A percentile compares a stretch with the other conserved stretches of the same genome.
Evolutionary conservation across 2,888 invertebrate genomes (phyloP).

Genomic region (Dryomyza anilis): DNA sequence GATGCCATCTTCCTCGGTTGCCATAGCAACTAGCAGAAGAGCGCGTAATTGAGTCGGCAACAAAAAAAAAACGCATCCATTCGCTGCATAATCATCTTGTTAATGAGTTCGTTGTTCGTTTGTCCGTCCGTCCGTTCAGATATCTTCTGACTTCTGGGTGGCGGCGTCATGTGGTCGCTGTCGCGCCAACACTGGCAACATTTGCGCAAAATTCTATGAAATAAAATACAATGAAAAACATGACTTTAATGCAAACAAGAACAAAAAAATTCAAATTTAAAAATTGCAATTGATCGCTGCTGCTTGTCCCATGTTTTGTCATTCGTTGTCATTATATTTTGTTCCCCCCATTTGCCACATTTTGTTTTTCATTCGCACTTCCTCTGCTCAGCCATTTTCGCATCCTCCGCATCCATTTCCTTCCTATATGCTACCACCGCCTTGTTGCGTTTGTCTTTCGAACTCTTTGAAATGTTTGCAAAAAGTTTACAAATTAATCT

Average conservation of each 20-base stretch:
- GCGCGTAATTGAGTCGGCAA: neutral
- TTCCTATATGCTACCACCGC: neutral
- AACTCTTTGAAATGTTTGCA: neutral
- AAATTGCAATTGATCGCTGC: too few relatives aligned
- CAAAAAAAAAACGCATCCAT: constrained; percentile 1
- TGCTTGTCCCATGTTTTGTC: too few relatives aligned
- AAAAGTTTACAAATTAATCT: constrained; percentile 20
- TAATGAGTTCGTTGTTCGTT: constrained; percentile 19
- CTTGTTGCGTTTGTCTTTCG: neutral
- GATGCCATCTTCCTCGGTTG: constrained; percentile 16
- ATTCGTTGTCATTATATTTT: too few relatives aligned
- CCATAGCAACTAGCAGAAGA: constrained; percentile 7
- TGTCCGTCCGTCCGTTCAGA: too few relatives aligned
- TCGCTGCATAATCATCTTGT: constrained; percentile 18
- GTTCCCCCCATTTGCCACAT: neutral
- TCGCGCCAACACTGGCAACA: neutral
- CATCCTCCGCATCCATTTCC: neutral
- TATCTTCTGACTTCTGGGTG: constrained; percentile 19
- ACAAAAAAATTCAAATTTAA: too few relatives aligned
- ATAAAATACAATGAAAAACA: too few relatives aligned
- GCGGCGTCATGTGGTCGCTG: constrained; percentile 14
- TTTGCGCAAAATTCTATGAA: too few relatives aligned
- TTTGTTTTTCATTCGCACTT: neutral
- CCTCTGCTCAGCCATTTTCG: neutral
- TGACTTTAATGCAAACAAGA: too few relatives aligned